phyloP scores from a whole-genome alignment of 2,113 vertebrate genomes.

The Mirza zaza region DNA sequence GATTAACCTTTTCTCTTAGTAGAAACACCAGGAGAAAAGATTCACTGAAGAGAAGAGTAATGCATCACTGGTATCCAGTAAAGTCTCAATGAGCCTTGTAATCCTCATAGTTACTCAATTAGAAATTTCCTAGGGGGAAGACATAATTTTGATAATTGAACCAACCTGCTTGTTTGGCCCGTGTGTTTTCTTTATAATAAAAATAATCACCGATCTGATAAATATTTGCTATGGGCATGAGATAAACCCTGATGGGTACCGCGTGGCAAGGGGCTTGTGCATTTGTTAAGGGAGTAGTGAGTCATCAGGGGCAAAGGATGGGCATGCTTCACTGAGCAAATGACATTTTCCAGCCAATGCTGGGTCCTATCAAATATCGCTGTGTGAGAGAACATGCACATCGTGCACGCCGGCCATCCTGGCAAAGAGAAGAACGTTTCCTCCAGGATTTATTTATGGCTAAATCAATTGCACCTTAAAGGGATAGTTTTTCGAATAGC shows the following conservation, averaged over 20 bases:
- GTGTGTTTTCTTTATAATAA: slow-evolving; percentile 78
- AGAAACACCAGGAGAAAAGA: slow-evolving; percentile 74
- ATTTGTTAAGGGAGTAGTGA: slow-evolving; percentile 60
- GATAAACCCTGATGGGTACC: slow-evolving; percentile 63
- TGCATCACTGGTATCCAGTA: slow-evolving; percentile 12
- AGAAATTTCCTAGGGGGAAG: slow-evolving; percentile 42
- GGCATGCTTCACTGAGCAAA: slow-evolving; percentile 78
- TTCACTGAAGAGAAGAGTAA: slow-evolving; percentile 68
- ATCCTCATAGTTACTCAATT: slow-evolving; percentile 61
- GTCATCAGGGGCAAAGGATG: slow-evolving; percentile 71
- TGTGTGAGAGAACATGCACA: slow-evolving; percentile 70
- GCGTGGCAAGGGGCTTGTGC: slow-evolving; percentile 54
- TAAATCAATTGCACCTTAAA: slow-evolving; percentile 81
- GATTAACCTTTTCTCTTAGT: slow-evolving; percentile 14
- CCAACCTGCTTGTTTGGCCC: slow-evolving; percentile 70
- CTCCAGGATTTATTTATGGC: slow-evolving; percentile 67
- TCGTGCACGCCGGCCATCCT: neutral
- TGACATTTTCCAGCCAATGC: slow-evolving; percentile 79
- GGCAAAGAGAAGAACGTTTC: slow-evolving; percentile 72
- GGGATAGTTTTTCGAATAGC: slow-evolving; percentile 74
- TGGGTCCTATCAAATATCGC: slow-evolving; percentile 78
- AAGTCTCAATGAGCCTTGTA: slow-evolving; percentile 32
- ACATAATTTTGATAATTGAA: slow-evolving; percentile 72
- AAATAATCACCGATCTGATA: slow-evolving; percentile 78
- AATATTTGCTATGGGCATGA: slow-evolving; percentile 67